Conservation (phyloP, 23 tunicate genomes). For the Aplidium turbinatum region DNA sequence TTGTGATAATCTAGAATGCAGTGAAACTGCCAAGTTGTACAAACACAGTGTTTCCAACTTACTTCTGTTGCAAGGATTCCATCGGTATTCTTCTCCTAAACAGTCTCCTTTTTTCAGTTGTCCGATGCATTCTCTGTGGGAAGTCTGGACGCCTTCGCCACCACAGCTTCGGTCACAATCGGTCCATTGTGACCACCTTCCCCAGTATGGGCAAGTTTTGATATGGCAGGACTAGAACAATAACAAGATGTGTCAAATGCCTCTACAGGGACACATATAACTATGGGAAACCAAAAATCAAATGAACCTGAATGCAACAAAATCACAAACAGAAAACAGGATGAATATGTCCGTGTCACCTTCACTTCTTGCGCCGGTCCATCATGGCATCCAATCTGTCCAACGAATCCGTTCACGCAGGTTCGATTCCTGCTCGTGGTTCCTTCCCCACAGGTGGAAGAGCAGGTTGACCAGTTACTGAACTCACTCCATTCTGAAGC, state of each 20-base stretch:
- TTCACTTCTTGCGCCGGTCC: neutral
- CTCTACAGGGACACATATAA: too few species aligned
- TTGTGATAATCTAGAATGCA: too few species aligned
- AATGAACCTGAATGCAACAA: too few species aligned
- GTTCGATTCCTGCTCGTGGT: slow-evolving; percentile 34
- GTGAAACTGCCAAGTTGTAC: too few species aligned
- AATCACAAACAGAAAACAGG: too few species aligned
- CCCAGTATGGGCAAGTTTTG: slow-evolving; percentile 23
- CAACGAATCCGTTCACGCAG: slow-evolving; percentile 3
- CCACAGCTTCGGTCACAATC: slow-evolving; percentile 24
- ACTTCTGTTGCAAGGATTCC: neutral
- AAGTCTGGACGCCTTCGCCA: neutral
- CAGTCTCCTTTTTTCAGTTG: neutral
- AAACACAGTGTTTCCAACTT: too few species aligned
- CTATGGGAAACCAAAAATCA: too few species aligned
- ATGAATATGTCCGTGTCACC: too few species aligned
- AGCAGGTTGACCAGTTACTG: slow-evolving; percentile 48
- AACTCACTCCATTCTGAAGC: slow-evolving; percentile 38
- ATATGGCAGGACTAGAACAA: too few species aligned
- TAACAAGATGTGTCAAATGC: too few species aligned
- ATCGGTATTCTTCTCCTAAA: neutral
- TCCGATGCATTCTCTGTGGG: neutral
- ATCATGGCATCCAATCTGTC: slow-evolving; percentile 23
- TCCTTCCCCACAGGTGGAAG: slow-evolving; percentile 59
- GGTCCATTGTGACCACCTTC: slow-evolving; percentile 9